Base-by-base conservation (phyloP, 2,113 vertebrate species). In the Dromiciops gliroides region DNA sequence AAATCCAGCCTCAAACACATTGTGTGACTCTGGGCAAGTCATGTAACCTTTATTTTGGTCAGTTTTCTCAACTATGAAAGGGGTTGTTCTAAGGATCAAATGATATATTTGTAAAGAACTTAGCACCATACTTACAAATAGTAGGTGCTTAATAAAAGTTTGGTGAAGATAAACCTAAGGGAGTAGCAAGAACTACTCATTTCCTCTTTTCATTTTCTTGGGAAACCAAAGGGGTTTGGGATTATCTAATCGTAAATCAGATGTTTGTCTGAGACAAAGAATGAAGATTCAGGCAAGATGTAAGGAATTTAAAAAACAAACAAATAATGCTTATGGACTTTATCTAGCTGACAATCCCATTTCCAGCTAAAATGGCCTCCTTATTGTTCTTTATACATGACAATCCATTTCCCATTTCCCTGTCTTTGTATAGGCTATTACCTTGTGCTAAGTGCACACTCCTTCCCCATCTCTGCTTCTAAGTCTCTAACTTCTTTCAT, bases 61-160 rank as follows among this genome's bases (percentile, higher is more conserved):
- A 48, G 37, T 95, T 94, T 92, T 44, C 92, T 44, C 51, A 53
- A 90, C 50, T 93, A 12, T 91, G 93, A 96, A 93, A 50, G 51
- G 51, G 3, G 7, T 47, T 95, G 91, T 60, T 89, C 16, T 95
- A 90, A 96, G 89, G 26, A 91, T 91, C 89, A 95, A 89, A 92
- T 60, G 12, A 51, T 47, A 92, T 31, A 3, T 52, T 48, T 92
- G 19, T 89, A 88, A 51, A 31, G 51, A 47, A n/a, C 12, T 93
- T 93, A 89, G 47, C 51, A 89, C 5, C 60, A 44, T 90, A 28
- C 44, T 56, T 92, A 50, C 60, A 96, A n/a, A 24, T 51, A 53
- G 48, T 50, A 91, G 23, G n/a, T 26, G 37, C 47, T 93, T 49
- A 28, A 8, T 51, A 91, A 47, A 90, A 25, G 44, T 93, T 95